A percentile compares a stretch with the other conserved stretches of the same genome.
Evolutionary conservation across 2,888 invertebrate genomes (phyloP).

Genomic region (Philereme transversata): DNA sequence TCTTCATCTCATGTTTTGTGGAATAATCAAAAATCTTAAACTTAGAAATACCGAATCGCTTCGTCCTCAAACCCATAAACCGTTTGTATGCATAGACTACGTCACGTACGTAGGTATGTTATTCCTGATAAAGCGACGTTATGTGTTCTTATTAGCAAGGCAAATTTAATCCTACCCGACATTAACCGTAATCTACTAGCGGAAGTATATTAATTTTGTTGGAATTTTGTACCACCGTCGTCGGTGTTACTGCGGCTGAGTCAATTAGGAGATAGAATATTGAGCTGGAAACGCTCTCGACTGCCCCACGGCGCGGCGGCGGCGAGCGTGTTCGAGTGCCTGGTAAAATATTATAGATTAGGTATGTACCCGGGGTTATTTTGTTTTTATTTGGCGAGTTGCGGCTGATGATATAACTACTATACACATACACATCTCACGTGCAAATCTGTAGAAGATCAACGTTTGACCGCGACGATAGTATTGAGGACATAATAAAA

Average conservation of each 20-base stretch:
- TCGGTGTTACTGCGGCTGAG: conserved; percentile 8
- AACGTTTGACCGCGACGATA: neutral
- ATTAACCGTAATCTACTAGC: conserved; percentile 16
- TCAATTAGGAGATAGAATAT: conserved; percentile 32
- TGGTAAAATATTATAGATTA: conserved; percentile 69
- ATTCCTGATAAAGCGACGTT: conserved; percentile 51
- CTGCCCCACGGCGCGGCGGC: conserved; percentile 33
- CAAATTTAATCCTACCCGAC: conserved; percentile 32
- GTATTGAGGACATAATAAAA: conserved; percentile 1
- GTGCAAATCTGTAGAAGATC: conserved; percentile 41
- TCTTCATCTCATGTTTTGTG: no score
- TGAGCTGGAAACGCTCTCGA: conserved; percentile 27
- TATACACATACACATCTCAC: conserved; percentile 45
- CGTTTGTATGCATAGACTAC: conserved; percentile 37
- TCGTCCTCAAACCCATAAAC: conserved; percentile 54
- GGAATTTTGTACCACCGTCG: conserved; percentile 29
- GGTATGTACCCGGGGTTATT: conserved; percentile 70
- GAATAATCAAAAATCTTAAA: conserved; percentile 22
- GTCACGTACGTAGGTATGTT: conserved; percentile 38
- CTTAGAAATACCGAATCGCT: conserved; percentile 43
- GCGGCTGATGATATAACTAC: conserved; percentile 54
- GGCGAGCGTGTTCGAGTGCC: conserved; percentile 50
- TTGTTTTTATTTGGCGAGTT: conserved; percentile 71
- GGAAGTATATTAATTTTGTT: conserved; percentile 32
- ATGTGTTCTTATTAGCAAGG: conserved; percentile 42